Evolutionary conservation across 2,888 invertebrate species (phyloP), one percentile per base, ranked within the genome.

Genomic region (Pterostichus niger): DNA sequence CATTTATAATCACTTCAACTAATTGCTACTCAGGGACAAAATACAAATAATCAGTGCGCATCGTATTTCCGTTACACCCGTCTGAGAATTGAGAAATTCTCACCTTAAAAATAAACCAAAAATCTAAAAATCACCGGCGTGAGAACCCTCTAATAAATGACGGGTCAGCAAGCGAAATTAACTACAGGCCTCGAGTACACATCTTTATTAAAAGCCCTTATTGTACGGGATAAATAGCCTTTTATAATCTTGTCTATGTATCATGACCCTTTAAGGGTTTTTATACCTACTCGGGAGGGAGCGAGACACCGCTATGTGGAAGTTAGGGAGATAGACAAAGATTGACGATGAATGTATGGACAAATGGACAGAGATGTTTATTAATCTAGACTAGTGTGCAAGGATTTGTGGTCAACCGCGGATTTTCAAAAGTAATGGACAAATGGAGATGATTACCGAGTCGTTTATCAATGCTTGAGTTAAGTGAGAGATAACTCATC

Each of bases 191-290:
- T 64, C 13, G 6, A 33, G 31, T 61, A 17, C 35, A 44, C 64
- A 71, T 71, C 68, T 44, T 40, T 71, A 71, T 71, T 71, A 71
- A 71, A 40, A 40, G 68, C 68, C 68, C 17, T 44, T 44, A 71
- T 71, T 71, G 68, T 71, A 17, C 46, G 68, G 68, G 68, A 40
- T 71, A 71, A 71, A 71, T 71, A 71, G 68, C 68, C 68, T 71
- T 71, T 71, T 71, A 71, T 71, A 71, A 71, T 71, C 68, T 71
- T 71, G 68, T 71, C 68, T 71, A 71, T 71, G 68, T 71, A 71
- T 71, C 68, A 71, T 24, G 68, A 71, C 68, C 68, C 68, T 71
- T 71, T 24, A 71, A 64, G 44, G 44, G 68, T 71, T 71, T 71
- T 71, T 71, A 71, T 71, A 44, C 68, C 44, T 15, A 71, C 68